These are phyloP conservation scores for Nipponia nippon DNA, from an alignment of 2,113 vertebrate species.

Conservation along the genomic window DNA sequence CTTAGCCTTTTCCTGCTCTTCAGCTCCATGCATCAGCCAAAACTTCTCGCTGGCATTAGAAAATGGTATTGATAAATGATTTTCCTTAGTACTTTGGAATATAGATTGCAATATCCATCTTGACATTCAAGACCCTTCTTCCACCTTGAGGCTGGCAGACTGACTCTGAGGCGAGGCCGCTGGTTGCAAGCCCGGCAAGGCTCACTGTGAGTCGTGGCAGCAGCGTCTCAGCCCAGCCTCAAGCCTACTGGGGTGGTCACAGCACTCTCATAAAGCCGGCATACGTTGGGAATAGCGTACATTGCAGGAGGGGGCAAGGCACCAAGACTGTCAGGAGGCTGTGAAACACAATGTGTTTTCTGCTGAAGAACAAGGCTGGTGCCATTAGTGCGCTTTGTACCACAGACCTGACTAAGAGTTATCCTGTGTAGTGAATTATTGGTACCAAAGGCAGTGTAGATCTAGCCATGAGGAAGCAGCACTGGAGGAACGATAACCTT, in stretches of 20 bases:
- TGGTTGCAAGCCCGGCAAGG: neutral
- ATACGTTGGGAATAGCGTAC: neutral
- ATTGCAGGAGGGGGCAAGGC: neutral
- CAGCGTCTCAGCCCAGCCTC: neutral
- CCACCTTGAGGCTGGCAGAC: neutral
- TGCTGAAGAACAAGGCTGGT: neutral
- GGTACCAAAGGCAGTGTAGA: neutral
- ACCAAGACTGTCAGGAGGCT: neutral
- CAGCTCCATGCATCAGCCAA: neutral
- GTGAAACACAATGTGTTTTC: neutral
- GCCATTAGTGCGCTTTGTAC: neutral
- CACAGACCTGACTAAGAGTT: neutral
- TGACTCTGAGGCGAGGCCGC: neutral
- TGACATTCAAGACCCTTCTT: neutral
- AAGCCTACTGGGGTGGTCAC: neutral
- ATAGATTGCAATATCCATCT: neutral
- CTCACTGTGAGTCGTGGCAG: neutral
- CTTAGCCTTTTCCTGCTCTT: neutral
- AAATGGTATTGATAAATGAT: neutral
- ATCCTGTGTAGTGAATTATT: no score
- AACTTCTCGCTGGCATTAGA: accelerated
- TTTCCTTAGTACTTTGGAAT: neutral
- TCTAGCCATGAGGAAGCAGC: neutral
- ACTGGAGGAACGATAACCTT: neutral
- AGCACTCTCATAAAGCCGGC: neutral